Conservation (phyloP, 1,140 invertebrate species). For the Portunus trituberculatus region DNA sequence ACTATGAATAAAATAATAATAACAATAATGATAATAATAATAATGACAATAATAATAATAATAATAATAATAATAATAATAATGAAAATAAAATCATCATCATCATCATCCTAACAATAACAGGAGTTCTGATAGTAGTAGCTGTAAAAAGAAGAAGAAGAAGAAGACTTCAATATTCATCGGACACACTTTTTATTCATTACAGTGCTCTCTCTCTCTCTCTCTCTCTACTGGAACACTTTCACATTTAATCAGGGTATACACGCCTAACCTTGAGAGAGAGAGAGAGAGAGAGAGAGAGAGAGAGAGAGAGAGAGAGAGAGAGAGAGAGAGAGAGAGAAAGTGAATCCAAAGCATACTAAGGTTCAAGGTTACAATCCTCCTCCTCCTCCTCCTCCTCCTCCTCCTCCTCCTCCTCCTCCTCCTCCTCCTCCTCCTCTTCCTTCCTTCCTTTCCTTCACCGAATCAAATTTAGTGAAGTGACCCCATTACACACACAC, state of each 20-base stretch:
- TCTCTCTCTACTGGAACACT: not conserved
- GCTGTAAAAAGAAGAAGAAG: too few species aligned
- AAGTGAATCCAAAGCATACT: not conserved
- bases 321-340: constrained; percentile 35
- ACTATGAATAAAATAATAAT: not conserved
- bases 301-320: constrained; percentile 1
- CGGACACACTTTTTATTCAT: too few species aligned
- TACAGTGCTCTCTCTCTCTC: constrained; percentile 16
- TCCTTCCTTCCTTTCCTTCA: not conserved
- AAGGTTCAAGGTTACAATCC: not conserved
- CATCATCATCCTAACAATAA: too few species aligned
- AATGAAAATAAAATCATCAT: not conserved
- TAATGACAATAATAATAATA: not conserved
- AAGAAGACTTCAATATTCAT: too few species aligned
- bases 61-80: too few species aligned
- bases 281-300: not conserved
- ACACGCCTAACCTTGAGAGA: not conserved
- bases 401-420: not conserved
- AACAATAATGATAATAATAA: not conserved
- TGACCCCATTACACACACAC: too few species aligned
- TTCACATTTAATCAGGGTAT: not conserved
- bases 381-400: not conserved
- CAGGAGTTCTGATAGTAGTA: not conserved
- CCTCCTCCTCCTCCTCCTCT: not conserved
- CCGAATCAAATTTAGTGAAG: too few species aligned